A percentile compares a stretch with the other conserved stretches of the same genome.
Evolutionary conservation across 2,888 invertebrate species (phyloP).

Genomic region (Caenorhabditis auriculariae): DNA sequence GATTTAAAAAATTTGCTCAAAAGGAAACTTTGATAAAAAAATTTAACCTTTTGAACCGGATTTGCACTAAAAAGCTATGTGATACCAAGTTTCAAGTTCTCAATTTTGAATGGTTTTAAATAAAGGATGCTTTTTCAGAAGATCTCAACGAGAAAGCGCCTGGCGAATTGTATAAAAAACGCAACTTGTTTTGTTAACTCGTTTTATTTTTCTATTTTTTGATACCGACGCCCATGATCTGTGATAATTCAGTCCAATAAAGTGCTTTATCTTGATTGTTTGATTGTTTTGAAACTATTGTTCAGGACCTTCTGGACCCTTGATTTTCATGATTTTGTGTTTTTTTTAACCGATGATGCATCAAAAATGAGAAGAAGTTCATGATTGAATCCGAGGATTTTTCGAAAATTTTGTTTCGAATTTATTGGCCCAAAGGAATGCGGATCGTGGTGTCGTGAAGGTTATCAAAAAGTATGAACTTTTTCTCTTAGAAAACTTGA

Average conservation of each 20-base stretch:
- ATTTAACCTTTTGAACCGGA: not conserved
- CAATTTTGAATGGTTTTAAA: too few relatives aligned
- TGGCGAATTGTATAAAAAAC: not conserved
- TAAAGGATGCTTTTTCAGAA: too few relatives aligned
- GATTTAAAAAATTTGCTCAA: too few relatives aligned
- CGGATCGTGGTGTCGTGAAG: not conserved
- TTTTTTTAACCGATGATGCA: slow-evolving; percentile 3
- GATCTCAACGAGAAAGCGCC: not conserved
- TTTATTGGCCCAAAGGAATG: not conserved
- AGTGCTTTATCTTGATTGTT: not conserved
- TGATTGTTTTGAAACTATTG: not conserved
- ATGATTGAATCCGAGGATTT: slow-evolving; percentile 1
- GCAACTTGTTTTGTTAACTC: not conserved
- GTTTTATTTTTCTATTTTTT: not conserved
- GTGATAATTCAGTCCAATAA: not conserved
- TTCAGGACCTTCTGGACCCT: slow-evolving; percentile 1
- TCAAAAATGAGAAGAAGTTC: not conserved
- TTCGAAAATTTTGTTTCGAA: too few relatives aligned
- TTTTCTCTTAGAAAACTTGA: not conserved
- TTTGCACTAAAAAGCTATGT: too few relatives aligned
- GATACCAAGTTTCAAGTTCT: too few relatives aligned
- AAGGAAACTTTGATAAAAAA: too few relatives aligned
- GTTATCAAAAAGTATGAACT: not conserved
- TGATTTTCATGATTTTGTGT: not conserved
- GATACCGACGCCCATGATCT: not conserved